Evolutionary conservation across 64 coral and sea anemone species (phyloP), one percentile per base, ranked within the genome.

Genomic region (Cladopsammia gracilis): DNA sequence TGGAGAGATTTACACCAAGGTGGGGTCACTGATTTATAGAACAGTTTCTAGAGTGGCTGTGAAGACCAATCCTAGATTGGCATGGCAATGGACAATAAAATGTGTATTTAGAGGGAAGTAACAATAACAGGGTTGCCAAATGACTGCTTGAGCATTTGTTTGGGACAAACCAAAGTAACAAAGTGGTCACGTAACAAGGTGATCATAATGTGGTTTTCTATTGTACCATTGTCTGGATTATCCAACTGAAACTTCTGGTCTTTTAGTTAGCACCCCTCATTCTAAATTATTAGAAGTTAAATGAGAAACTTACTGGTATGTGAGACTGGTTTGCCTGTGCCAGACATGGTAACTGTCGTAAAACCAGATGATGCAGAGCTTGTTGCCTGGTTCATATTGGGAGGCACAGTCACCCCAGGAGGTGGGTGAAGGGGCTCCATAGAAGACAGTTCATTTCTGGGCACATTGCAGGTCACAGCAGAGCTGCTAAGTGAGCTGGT

Each of bases 401-500:
- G 87, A 4, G 95, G 95, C 25, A 97, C 91, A 87, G 59, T 64
- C 0, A 94, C 91, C 62, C 91, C 91, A 69, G 95, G 95, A 75
- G 95, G 95, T 58, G 95, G 95, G 23, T 70, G 92, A 25, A 97
- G 83, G 23, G 92, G 49, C 25, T 94, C 86, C 34, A 88, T 85
- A 57, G 78, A 79, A 8, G 85, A 71, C 62, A 89, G 34, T 25
- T 97, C 95, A 65, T 86, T 97, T 25, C 95, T 59, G 15, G 85
- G 87, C 13, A 92, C 54, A 87, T 20, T 66, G 23, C 87, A 91
- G 19, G 81, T 23, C 62, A 91, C 73, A 46, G 70, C 52, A 73
- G 91, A 83, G 45, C 92, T 69, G 23, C 87, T 88, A 16, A 97
- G 76, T 22, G 79, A 90, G 25, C 73, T 90, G 8, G 95, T 66